phyloP scores from a whole-genome alignment of 2,113 vertebrate species.

The Mormoops blainvillei region DNA sequence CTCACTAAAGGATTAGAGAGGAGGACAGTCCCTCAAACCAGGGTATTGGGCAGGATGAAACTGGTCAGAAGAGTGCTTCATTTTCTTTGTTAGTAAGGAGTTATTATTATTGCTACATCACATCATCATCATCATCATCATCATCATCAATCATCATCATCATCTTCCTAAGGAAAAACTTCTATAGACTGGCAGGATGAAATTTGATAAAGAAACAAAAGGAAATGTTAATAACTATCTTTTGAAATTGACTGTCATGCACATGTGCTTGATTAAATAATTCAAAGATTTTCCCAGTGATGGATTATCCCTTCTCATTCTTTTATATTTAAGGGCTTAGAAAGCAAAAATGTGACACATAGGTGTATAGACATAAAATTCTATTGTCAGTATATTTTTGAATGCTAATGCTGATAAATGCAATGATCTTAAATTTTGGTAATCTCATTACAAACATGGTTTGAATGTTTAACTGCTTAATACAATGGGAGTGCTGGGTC shows the following conservation, averaged over 20 bases:
- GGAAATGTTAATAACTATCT: neutral
- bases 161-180: neutral
- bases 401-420: neutral
- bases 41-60: neutral
- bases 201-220: neutral
- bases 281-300: neutral
- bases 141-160: no score
- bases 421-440: neutral
- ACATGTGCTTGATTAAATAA: neutral
- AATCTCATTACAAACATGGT: neutral
- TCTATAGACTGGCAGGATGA: neutral
- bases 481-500: neutral
- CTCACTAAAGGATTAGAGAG: neutral
- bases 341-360: neutral
- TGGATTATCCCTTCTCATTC: neutral
- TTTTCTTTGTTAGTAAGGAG: neutral
- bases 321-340: neutral
- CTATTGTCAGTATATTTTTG: neutral
- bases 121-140: neutral
- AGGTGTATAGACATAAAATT: neutral
- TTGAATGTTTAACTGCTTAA: neutral
- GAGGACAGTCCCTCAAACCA: neutral
- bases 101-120: neutral
- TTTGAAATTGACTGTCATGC: neutral
- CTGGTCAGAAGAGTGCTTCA: neutral